phyloP scores from a whole-genome alignment of 2,888 invertebrate genomes.

The Apodemia hepburni region DNA sequence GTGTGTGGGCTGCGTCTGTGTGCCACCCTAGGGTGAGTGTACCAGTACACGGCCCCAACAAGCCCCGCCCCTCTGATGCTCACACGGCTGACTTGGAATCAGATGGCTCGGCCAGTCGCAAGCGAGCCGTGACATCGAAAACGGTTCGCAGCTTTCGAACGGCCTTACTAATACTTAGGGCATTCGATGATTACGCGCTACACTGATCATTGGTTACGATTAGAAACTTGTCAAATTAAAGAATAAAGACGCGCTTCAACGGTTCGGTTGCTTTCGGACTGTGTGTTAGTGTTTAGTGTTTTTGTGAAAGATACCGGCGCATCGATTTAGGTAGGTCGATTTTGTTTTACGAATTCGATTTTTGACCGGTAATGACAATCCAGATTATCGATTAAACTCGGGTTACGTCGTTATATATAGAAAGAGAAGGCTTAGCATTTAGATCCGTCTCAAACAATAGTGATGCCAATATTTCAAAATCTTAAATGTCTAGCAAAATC shows the following conservation, averaged over 20 bases:
- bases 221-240: constrained; percentile 72
- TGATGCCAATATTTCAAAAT: too few relatives aligned
- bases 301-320: constrained; percentile 36
- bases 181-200: constrained; percentile 75
- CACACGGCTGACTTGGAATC: constrained; percentile 80
- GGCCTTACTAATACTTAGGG: constrained; percentile 59
- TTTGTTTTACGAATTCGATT: constrained; percentile 16
- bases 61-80: constrained; percentile 72
- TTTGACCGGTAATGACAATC: neutral
- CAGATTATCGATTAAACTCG: constrained; percentile 6
- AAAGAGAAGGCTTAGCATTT: too few relatives aligned
- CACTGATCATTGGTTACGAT: constrained; percentile 60
- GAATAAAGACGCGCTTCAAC: constrained; percentile 53
- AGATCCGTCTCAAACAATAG: too few relatives aligned
- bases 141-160: constrained; percentile 71
- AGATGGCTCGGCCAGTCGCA: constrained; percentile 78
- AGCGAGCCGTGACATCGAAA: constrained; percentile 77
- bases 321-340: constrained; percentile 40
- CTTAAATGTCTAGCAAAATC: too few relatives aligned
- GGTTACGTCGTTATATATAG: too few relatives aligned
- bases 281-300: constrained; percentile 37
- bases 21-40: constrained; percentile 58
- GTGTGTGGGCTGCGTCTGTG: constrained; percentile 49
- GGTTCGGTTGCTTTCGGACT: constrained; percentile 48
- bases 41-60: constrained; percentile 43